Percentiles rank a stretch among this genome's conserved stretches.
phyloP scores from a whole-genome alignment of 1,140 invertebrate species.

The fruit fly (Drosophila melanogaster) region Release_6_plus_ISO1_MT NT_037436.4:10514001-10514500 shows the following conservation, averaged over 20 bases:
- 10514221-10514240: background rate
- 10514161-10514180: background rate
- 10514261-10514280: too few relatives aligned
- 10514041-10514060: background rate
- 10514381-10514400: constrained; percentile 23
- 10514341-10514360: constrained; percentile 34
- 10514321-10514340: constrained; percentile 28
- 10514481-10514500: constrained; percentile 1
- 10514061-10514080: background rate
- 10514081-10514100: too few relatives aligned
- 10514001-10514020: background rate
- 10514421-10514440: background rate
- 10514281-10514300: background rate
- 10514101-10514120: too few relatives aligned
- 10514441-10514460: background rate
- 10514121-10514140: too few relatives aligned
- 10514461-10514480: constrained; percentile 7
- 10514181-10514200: background rate
- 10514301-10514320: constrained; percentile 10
- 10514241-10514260: background rate
- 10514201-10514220: too few relatives aligned
- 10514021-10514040: background rate
- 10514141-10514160: background rate
- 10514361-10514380: too few relatives aligned
- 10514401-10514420: constrained; percentile 32